Base-by-base conservation (phyloP, 1,140 invertebrate genomes). In the Bombyx mandarina region DNA sequence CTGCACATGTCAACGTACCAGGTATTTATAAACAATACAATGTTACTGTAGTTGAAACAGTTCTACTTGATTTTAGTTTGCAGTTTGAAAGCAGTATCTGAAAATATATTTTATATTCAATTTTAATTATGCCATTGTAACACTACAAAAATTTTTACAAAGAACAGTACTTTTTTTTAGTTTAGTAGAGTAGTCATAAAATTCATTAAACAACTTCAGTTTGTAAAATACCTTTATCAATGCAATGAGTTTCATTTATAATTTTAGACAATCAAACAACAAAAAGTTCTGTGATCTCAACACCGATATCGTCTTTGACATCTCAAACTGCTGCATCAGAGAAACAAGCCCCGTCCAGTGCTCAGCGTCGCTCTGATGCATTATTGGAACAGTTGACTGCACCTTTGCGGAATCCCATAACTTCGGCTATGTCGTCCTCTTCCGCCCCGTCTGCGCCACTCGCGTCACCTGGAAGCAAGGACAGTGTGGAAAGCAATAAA, bases 331-430 rank as follows among this genome's bases (percentile, higher is more conserved):
- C 76, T 8, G 62, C 67, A 3, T 56, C 73, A 45, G 77, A 83
- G 49, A 83, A 85, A 52, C 78, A 83, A 48, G 62, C 77, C 50
- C 68, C 81, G 9, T 70, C 79, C 1, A 77, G 59, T 52, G 75
- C 83, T 6, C 83, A 87, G 57, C 71, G 86, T 0, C 77, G 88
- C 1, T 85, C 85, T 0, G 88, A 89, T 54, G 82, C 79, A 0
- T 62, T 88, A 9, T 65, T 87, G 6, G 88, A 89, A 66, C 82
- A 87, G 56, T 71, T 89, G 49, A 89, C 88, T 1, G 70, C 76
- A 56, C 82, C 88, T 0, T 58, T 89, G 45, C 69, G 74, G 43
- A 85, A 75, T 60, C 75, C 78, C 1, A 62, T 78, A 43, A 58
- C 77, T 3, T 73, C 75, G 1, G 47, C 78, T 58, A 57, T 70